A percentile compares a stretch with the other conserved stretches of the same genome.
Evolutionary conservation across 2,888 invertebrate species (phyloP).

Genomic region (Euclidia mi): DNA sequence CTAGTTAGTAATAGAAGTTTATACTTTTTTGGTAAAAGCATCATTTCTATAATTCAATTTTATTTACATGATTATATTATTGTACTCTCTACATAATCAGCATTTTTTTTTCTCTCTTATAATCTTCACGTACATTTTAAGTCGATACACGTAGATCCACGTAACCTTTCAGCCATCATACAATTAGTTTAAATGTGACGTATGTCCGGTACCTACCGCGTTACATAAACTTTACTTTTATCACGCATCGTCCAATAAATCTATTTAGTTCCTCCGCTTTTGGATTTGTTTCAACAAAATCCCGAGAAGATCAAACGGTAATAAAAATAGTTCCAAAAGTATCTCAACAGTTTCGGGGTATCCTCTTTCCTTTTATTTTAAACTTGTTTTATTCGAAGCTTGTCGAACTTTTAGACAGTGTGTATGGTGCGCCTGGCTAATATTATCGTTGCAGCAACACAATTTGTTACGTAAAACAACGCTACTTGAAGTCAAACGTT

Average conservation of each 20-base stretch:
- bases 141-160: no score
- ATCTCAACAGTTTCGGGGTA: background rate
- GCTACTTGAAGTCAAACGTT: background rate
- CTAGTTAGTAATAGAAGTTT: no score
- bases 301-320: constrained; percentile 1
- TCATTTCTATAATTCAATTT: no score
- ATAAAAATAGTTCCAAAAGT: background rate
- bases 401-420: constrained; percentile 4
- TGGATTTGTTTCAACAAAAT: constrained; percentile 1
- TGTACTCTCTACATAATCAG: no score
- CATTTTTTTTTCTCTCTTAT: no score
- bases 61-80: no score
- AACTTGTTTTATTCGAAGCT: background rate
- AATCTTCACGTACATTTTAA: no score
- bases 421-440: constrained; percentile 29
- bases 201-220: no score
- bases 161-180: no score
- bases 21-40: no score
- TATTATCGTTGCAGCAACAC: constrained; percentile 27
- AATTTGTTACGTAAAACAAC: constrained; percentile 20
- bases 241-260: background rate
- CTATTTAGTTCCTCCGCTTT: background rate
- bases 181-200: no score
- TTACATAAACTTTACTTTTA: background rate
- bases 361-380: background rate